Base-by-base conservation (phyloP, 2,113 vertebrate genomes). In the Corythornis cristatus region DNA sequence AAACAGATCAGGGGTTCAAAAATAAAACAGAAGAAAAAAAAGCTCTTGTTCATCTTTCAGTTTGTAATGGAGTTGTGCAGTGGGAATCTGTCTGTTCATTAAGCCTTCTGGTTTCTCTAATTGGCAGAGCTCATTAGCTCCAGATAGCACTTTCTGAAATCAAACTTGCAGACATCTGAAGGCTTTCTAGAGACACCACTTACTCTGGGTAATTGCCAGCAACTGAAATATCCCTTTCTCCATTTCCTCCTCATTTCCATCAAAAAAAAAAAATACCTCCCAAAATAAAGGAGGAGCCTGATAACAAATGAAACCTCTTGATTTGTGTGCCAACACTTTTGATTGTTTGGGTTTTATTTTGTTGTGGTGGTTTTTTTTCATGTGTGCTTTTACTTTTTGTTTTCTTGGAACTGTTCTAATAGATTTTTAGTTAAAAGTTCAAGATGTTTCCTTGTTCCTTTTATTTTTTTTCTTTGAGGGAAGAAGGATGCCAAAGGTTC, bases 401-500 rank as follows among this genome's bases (percentile, higher is more conserved):
- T 22, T 48, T 12, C 22, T 46, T n/a, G n/a, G n/a, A n/a, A n/a
- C n/a, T n/a, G n/a, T n/a, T n/a, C n/a, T n/a, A n/a, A n/a, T n/a
- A n/a, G n/a, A n/a, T n/a, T n/a, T n/a, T n/a, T n/a, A n/a, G n/a
- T n/a, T n/a, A n/a, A n/a, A n/a, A 42, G 29, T 50, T 90, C 35
- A 75, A 84, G 42, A 15, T 33, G 6, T 64, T 70, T 51, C 21
- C 14, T 57, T 11, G 0, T 57, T 57, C 17, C 8, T 19, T 28
- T 26, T 18, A 29, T 25, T 10, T 26, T 6, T 6, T 61, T 53
- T 40, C 22, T n/a, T 18, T 60, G 18, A 67, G 26, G 15, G 8
- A 46, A 56, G 16, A 67, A 20, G 2, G 15, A 46, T 46, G 22
- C 48, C 0, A 0, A 60, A 21, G 8, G 11, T 75, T 65, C 46